These are phyloP conservation scores for Whitmania pigra DNA, from an alignment of 1,140 invertebrate genomes.

Conservation along the genomic window DNA sequence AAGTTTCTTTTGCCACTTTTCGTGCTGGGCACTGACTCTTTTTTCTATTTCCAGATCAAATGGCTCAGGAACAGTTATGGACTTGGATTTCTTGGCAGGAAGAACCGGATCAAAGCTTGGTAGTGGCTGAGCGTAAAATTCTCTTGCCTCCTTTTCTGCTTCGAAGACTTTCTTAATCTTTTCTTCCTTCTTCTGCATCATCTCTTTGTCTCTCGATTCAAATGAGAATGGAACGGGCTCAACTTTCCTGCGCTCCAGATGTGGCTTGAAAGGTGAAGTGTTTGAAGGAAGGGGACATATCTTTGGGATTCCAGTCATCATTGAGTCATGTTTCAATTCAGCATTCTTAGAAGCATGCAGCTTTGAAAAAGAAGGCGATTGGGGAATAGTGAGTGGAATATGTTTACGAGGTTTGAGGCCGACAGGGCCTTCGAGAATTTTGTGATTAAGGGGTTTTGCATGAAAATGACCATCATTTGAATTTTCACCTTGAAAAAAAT, in stretches of 20 bases:
- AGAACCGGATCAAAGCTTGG: slow-evolving; percentile 31
- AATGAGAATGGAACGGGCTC: slow-evolving; percentile 46
- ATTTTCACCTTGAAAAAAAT: slow-evolving; percentile 32
- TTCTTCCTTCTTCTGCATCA: slow-evolving; percentile 44
- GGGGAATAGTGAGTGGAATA: slow-evolving; percentile 31
- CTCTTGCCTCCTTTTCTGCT: slow-evolving; percentile 36
- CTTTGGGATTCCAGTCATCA: slow-evolving; percentile 32
- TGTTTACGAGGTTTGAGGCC: slow-evolving; percentile 34
- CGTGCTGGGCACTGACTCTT: slow-evolving; percentile 33
- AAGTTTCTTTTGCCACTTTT: slow-evolving; percentile 33
- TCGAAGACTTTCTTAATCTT: slow-evolving; percentile 41
- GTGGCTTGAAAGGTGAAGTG: slow-evolving; percentile 37
- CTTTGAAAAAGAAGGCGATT: slow-evolving; percentile 37
- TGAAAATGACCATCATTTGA: slow-evolving; percentile 37
- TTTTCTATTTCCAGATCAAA: slow-evolving; percentile 40
- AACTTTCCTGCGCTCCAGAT: slow-evolving; percentile 32
- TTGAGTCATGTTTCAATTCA: neutral
- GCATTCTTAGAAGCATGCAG: neutral
- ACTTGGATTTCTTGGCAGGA: slow-evolving; percentile 34
- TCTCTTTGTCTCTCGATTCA: slow-evolving; percentile 44
- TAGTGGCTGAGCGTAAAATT: slow-evolving; percentile 37
- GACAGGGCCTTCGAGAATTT: slow-evolving; percentile 35
- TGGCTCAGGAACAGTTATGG: slow-evolving; percentile 36
- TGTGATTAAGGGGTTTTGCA: slow-evolving; percentile 35
- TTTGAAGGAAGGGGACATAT: slow-evolving; percentile 30